A percentile compares a stretch with the other conserved stretches of the same genome.
These are phyloP conservation scores for Porites divaricata DNA, from an alignment of 92 coral and sea anemone species.

Conservation along the genomic window DNA sequence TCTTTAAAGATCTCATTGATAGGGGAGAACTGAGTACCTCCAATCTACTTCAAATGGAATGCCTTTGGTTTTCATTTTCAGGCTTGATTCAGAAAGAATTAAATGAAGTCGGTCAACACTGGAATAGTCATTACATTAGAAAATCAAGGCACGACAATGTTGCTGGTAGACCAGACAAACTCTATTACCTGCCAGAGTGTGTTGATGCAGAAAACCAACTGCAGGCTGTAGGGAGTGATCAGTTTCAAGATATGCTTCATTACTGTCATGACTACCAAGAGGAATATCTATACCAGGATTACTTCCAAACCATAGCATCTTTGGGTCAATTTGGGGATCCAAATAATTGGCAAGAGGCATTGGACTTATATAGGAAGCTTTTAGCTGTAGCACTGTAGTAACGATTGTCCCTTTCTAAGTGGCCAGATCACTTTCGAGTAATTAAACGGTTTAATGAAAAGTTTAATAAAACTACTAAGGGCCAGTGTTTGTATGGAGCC, in stretches of 20 bases:
- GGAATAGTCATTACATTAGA: conserved; percentile 74
- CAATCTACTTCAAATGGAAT: conserved; percentile 41
- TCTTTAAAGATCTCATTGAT: conserved; percentile 41
- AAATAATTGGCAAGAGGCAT: conserved; percentile 43
- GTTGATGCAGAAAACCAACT: conserved; percentile 49
- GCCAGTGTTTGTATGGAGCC: conserved; percentile 51
- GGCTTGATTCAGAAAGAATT: conserved; percentile 62
- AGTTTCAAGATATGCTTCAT: conserved; percentile 61
- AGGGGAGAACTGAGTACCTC: conserved; percentile 57
- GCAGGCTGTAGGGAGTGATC: conserved; percentile 50
- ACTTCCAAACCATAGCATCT: conserved; percentile 48
- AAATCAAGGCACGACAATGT: conserved; percentile 60
- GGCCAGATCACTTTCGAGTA: neutral
- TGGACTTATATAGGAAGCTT: conserved; percentile 41
- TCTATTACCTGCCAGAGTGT: conserved; percentile 61
- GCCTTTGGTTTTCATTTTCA: conserved; percentile 41
- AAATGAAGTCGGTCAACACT: conserved; percentile 59
- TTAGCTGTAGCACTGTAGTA: conserved; percentile 39
- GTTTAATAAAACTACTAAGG: conserved; percentile 32
- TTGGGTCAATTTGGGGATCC: conserved; percentile 50
- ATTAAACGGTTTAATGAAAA: conserved; percentile 7
- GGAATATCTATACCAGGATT: conserved; percentile 49
- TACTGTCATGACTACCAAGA: conserved; percentile 64
- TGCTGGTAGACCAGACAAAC: conserved; percentile 60
- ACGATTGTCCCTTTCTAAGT: conserved; percentile 7